Base-by-base conservation (phyloP, 1,140 invertebrate species). In the Gryon sp. region DNA sequence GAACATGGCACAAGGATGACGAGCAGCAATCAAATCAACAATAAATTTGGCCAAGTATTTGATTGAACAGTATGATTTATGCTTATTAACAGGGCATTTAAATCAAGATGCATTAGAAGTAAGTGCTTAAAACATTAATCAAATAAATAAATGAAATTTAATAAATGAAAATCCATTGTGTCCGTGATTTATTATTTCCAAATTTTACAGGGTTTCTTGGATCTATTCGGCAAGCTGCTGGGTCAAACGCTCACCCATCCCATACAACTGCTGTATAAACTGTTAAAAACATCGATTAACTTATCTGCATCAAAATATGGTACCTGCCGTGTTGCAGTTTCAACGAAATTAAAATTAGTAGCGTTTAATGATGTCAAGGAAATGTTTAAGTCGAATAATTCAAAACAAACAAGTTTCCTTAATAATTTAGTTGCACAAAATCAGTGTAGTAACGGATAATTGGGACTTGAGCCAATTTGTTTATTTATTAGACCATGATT, bases 181-280 rank as follows among this genome's bases (percentile, higher is more conserved):
- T n/a, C n/a, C n/a, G n/a, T n/a, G n/a, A n/a, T n/a, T n/a, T n/a
- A n/a, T n/a, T n/a, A n/a, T n/a, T n/a, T n/a, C n/a, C 15, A 12
- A 38, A 34, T 46, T 60, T 60, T 34, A 46, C 41, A 60, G 55
- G 55, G 16, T 60, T 60, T 60, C 46, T 60, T 11, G 55, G 55
- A 36, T 46, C 28, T 1, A 60, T 60, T 16, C 55, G 55, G 14
- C 43, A 60, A 20, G n/a, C 55, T 7, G 55, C 41, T 2, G 55
- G 55, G 11, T 36, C 19, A 0, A 60, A 46, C 12, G 55, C 46
- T 15, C 55, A 60, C 12, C 40, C 55, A n/a, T n/a, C n/a, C n/a
- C n/a, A n/a, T 46, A 34, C 30, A 26, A 9, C 28, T 1, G 36
- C 41, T 62, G 1, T 48, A 18, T n/a, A 48, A 48, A n/a, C 36